These are phyloP conservation scores for Liodrosophila aerea DNA, from an alignment of 2,888 invertebrate species.

Conservation along the genomic window DNA sequence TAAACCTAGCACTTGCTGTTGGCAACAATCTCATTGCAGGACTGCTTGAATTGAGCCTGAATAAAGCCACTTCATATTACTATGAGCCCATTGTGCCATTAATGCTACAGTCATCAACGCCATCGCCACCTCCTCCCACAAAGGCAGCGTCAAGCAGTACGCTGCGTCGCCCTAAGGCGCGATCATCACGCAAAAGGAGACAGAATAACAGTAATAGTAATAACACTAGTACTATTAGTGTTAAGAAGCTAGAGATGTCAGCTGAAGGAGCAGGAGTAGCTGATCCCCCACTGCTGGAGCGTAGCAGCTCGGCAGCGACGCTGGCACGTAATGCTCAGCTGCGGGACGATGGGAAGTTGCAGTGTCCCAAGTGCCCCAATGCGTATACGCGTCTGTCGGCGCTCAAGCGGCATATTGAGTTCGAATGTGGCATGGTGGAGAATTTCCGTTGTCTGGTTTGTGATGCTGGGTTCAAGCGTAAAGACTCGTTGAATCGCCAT, in stretches of 20 bases:
- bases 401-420: constrained; percentile 69
- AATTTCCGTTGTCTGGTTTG: constrained; percentile 65
- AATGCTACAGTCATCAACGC: constrained; percentile 10
- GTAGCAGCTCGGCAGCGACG: constrained; percentile 62
- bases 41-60: constrained; percentile 69
- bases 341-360: constrained; percentile 63
- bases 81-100: constrained; percentile 49
- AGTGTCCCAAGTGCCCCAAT: constrained; percentile 68
- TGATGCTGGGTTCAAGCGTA: constrained; percentile 71
- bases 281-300: constrained; percentile 23
- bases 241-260: constrained; percentile 13
- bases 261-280: constrained; percentile 1
- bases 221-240: constrained; percentile 3
- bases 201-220: neutral
- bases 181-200: constrained; percentile 58
- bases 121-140: constrained; percentile 11
- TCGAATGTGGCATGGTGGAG: constrained; percentile 67
- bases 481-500: constrained; percentile 64
- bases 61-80: constrained; percentile 50
- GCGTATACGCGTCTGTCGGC: constrained; percentile 65
- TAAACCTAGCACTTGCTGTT: constrained; percentile 15
- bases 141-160: constrained; percentile 7
- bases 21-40: constrained; percentile 58
- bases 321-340: constrained; percentile 60
- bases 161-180: constrained; percentile 54